Percentiles rank a stretch among this genome's conserved stretches.
Conservation (phyloP, 2,113 vertebrate genomes). For the Herpailurus yagouaroundi region DNA sequence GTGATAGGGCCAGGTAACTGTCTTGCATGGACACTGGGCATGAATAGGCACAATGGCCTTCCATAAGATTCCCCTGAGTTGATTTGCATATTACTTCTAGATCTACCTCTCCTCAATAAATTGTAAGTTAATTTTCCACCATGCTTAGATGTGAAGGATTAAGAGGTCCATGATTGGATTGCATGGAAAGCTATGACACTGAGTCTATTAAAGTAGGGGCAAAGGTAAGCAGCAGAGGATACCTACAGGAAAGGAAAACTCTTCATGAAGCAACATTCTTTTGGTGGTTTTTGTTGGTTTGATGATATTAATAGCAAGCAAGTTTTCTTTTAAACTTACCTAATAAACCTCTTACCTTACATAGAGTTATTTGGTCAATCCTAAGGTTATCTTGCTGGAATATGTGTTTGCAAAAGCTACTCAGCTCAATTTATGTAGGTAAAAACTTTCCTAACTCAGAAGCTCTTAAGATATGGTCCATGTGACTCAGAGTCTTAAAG, state of each 20-base stretch:
- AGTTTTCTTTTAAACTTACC: neutral
- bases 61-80: neutral
- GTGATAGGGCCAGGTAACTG: neutral
- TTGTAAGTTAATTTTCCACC: neutral
- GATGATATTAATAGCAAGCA: neutral
- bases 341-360: neutral
- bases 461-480: conserved; percentile 60
- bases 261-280: neutral
- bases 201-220: neutral
- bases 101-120: neutral
- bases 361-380: neutral
- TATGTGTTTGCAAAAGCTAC: neutral
- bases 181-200: neutral
- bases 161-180: neutral
- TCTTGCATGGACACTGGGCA: neutral
- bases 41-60: neutral
- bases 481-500: conserved; percentile 67
- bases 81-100: neutral
- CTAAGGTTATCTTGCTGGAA: neutral
- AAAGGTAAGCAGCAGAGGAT: neutral
- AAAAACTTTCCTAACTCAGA: conserved; percentile 53
- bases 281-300: neutral
- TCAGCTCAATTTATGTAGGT: conserved; percentile 13
- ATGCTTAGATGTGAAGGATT: neutral
- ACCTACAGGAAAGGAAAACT: neutral